phyloP scores from a whole-genome alignment of 2,797 vertebrate genomes.

The Valencia hispanica region DNA sequence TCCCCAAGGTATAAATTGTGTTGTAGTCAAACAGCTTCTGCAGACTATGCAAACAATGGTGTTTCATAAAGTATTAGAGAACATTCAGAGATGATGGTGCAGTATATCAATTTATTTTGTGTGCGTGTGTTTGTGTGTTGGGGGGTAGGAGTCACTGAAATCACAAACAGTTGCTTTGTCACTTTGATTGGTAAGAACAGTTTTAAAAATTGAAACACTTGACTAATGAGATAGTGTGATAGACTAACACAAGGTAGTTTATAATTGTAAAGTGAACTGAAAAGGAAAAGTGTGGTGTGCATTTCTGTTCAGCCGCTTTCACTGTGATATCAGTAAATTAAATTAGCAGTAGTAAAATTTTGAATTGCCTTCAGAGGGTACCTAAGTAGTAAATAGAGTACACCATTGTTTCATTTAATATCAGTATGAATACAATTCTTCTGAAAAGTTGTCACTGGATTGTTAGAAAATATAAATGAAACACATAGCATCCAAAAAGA shows the following conservation, averaged over 20 bases:
- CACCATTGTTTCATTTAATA: no score
- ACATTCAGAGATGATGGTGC: conserved; percentile 15
- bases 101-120: conserved; percentile 13
- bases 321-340: not conserved
- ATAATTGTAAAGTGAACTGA: not conserved
- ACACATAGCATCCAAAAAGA: no score
- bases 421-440: no score
- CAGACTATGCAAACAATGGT: conserved; percentile 53
- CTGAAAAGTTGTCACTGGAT: no score
- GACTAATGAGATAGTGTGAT: not conserved
- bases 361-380: no score
- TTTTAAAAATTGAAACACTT: not conserved
- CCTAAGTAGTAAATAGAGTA: no score
- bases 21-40: conserved; percentile 50
- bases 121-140: not conserved
- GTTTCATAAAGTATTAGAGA: conserved; percentile 34
- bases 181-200: not conserved
- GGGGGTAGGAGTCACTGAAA: conserved; percentile 1
- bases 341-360: not conserved
- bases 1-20: conserved; percentile 50
- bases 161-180: not conserved
- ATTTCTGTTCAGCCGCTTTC: not conserved
- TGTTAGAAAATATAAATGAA: no score
- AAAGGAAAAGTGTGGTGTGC: not conserved
- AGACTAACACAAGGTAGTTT: not conserved